Percentiles rank a stretch among this genome's conserved stretches.
Conservation (phyloP, 2,113 vertebrate species). For the Forbesichthys agassizii region DNA sequence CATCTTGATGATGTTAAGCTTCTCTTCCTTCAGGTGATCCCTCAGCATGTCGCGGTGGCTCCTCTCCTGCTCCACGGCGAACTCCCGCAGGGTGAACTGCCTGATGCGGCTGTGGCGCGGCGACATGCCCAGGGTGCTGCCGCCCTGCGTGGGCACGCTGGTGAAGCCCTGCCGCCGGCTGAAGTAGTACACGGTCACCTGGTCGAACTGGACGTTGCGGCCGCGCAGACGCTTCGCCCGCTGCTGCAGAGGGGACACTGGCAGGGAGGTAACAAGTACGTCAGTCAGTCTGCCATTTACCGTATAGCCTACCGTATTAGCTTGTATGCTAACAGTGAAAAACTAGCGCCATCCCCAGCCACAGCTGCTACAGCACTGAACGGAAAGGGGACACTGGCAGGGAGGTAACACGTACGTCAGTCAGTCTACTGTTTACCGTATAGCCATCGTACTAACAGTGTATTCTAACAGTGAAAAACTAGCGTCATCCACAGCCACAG, state of each 20-base stretch:
- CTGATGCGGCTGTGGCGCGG: conserved; percentile 86
- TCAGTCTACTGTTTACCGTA: no score
- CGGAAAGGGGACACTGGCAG: conserved; percentile 62
- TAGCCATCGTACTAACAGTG: no score
- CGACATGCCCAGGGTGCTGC: conserved; percentile 92
- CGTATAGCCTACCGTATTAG: neutral
- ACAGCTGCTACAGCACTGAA: conserved; percentile 66
- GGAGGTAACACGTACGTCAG: no score
- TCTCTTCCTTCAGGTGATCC: conserved; percentile 90
- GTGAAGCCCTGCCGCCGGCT: conserved; percentile 91
- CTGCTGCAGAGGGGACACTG: conserved; percentile 78
- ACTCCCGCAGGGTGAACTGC: conserved; percentile 89
- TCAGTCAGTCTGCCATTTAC: neutral
- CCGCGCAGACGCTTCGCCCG: conserved; percentile 85
- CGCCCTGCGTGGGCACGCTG: conserved; percentile 93
- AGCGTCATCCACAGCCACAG: no score
- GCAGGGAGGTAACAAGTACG: conserved; percentile 14
- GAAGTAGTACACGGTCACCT: conserved; percentile 95
- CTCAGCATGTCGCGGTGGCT: conserved; percentile 89
- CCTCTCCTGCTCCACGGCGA: conserved; percentile 88
- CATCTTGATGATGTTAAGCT: conserved; percentile 87
- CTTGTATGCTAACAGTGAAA: neutral
- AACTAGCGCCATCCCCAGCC: conserved; percentile 33
- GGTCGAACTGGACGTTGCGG: conserved; percentile 90
- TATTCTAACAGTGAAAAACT: no score